Evolutionary conservation across 2,113 vertebrate species (phyloP).

Genomic region (Myrmecophaga tridactyla): DNA sequence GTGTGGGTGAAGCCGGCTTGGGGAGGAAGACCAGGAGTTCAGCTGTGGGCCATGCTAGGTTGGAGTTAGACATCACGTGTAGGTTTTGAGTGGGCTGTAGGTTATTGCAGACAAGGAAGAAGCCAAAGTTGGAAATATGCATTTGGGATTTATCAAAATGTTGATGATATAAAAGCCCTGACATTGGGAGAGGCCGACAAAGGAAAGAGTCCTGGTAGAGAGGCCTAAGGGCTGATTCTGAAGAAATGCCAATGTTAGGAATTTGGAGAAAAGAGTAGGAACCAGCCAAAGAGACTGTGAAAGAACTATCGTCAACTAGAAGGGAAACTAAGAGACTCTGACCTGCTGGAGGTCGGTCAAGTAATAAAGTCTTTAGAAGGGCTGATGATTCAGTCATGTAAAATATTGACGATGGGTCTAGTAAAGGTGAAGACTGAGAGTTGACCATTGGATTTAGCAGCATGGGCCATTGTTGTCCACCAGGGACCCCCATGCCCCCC

Average conservation of each 20-base stretch:
- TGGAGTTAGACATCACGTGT: not conserved
- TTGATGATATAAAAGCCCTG: not conserved
- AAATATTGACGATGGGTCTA: not conserved
- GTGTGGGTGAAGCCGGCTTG: not conserved
- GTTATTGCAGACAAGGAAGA: not conserved
- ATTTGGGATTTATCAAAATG: not conserved
- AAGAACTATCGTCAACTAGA: not conserved
- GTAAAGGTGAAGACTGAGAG: not conserved
- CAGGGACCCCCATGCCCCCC: not conserved
- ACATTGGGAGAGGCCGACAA: not conserved
- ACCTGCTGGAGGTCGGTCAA: not conserved
- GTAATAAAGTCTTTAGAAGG: not conserved
- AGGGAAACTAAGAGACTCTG: not conserved
- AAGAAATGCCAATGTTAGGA: not conserved
- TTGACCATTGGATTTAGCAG: not conserved
- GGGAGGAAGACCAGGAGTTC: not conserved
- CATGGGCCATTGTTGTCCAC: rapidly evolving
- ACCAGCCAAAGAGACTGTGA: not conserved
- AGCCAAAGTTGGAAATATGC: not conserved
- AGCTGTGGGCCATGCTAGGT: not conserved
- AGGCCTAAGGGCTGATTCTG: not conserved
- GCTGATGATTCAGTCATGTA: not conserved
- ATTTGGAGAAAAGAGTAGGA: not conserved
- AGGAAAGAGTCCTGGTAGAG: not conserved
- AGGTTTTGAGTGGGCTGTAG: not conserved